These are phyloP conservation scores for Anniella stebbinsi DNA, from an alignment of 2,797 vertebrate genomes.

Conservation along the genomic window DNA sequence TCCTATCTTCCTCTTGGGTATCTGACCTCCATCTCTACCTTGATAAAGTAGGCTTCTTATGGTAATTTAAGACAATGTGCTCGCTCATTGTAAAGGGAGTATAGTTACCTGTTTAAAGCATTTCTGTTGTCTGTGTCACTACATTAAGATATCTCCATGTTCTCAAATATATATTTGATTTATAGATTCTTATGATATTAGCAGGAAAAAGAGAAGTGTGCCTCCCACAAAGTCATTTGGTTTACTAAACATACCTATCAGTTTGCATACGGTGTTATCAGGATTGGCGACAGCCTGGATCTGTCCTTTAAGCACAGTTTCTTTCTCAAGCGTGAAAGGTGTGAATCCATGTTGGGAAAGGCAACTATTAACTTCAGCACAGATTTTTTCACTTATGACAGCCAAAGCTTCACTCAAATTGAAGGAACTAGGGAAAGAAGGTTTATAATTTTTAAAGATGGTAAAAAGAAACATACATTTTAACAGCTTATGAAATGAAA, in stretches of 20 bases:
- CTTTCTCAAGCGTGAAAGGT: conserved; percentile 81
- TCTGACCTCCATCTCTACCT: not conserved
- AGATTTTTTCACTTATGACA: conserved; percentile 88
- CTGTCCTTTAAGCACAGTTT: conserved; percentile 88
- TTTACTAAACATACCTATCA: conserved; percentile 85
- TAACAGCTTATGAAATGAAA: not conserved
- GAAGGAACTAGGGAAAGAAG: conserved; percentile 81
- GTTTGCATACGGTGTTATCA: conserved; percentile 88
- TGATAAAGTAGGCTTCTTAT: not conserved
- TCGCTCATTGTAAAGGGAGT: not conserved
- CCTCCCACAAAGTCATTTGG: not conserved
- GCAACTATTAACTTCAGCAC: conserved; percentile 87
- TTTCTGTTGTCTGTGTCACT: not conserved
- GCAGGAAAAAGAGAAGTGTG: not conserved
- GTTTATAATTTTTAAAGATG: not conserved
- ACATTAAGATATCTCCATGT: not conserved
- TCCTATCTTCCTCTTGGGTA: not conserved
- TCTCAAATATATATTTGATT: not conserved
- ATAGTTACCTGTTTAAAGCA: not conserved
- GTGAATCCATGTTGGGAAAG: conserved; percentile 87
- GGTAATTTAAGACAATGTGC: not conserved
- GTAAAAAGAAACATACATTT: rapidly evolving
- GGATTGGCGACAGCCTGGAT: conserved; percentile 84
- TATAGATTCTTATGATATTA: not conserved
- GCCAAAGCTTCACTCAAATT: conserved; percentile 84